Conservation (phyloP, 2,113 vertebrate species). For the Lathamus discolor region DNA sequence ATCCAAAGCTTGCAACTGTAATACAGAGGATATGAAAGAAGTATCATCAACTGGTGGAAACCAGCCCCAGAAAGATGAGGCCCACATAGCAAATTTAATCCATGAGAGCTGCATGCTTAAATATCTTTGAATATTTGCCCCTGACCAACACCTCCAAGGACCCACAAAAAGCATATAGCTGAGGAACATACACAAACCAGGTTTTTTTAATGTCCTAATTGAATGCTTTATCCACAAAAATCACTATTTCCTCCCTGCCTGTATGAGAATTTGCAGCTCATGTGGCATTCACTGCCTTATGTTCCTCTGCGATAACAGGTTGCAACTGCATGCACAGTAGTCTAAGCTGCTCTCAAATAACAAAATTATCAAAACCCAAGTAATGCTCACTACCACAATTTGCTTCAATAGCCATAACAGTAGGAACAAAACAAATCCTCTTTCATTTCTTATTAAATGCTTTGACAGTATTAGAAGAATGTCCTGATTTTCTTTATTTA, state of each 20-base stretch:
- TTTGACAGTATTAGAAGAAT: conserved; percentile 20
- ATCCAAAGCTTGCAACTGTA: background rate
- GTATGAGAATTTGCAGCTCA: background rate
- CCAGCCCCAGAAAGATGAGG: background rate
- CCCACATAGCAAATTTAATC: background rate
- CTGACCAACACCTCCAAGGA: background rate
- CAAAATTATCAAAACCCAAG: conserved; percentile 2
- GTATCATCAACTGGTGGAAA: background rate
- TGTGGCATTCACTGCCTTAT: background rate
- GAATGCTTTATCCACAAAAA: background rate
- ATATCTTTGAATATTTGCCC: background rate
- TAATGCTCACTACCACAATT: background rate
- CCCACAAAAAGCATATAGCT: background rate
- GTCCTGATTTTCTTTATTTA: background rate
- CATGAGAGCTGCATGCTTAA: rapidly evolving
- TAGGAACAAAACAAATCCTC: conserved; percentile 45
- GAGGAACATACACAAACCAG: background rate
- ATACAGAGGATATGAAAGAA: background rate
- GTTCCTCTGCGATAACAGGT: background rate
- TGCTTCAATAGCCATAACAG: background rate
- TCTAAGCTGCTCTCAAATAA: conserved; percentile 31
- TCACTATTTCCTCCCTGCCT: background rate
- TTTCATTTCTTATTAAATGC: conserved; percentile 23
- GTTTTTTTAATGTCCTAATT: background rate
- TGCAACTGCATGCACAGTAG: background rate